Conservation (phyloP, 2,888 invertebrate species). For the Macropis europaea region DNA sequence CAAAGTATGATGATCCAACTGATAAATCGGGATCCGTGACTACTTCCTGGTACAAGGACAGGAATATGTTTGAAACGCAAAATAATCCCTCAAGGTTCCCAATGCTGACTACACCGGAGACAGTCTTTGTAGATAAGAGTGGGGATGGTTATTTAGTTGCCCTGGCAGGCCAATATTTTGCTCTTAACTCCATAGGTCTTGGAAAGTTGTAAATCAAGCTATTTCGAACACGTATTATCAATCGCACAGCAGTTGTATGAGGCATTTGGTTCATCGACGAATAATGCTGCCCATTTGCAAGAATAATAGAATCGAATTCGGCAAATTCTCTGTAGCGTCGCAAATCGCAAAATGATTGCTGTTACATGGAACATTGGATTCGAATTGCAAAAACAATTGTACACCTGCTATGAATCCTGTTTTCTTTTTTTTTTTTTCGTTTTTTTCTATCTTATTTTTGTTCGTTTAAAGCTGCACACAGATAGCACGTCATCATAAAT, state of each 20-base stretch:
- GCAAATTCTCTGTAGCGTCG: not conserved
- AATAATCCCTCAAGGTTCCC: no score
- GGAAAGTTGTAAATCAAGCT: no score
- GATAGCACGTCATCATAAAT: slow-evolving; percentile 36
- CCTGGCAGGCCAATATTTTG: no score
- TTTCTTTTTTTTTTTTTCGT: not conserved
- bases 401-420: not conserved
- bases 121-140: no score
- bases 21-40: no score
- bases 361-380: not conserved
- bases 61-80: no score
- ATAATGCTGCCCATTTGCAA: not conserved
- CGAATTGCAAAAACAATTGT: slow-evolving; percentile 8
- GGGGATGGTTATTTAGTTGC: no score
- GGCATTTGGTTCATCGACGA: not conserved
- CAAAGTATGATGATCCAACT: not conserved
- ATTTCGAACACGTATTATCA: no score
- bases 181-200: no score
- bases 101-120: no score
- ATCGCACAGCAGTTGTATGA: not conserved
- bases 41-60: no score
- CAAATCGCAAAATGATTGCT: not conserved
- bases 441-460: not conserved
- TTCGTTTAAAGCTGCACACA: slow-evolving; percentile 22
- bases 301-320: not conserved